A percentile compares a stretch with the other conserved stretches of the same genome.
Conservation (phyloP, 2,888 invertebrate genomes). For the Barypeithes pellucidus region DNA sequence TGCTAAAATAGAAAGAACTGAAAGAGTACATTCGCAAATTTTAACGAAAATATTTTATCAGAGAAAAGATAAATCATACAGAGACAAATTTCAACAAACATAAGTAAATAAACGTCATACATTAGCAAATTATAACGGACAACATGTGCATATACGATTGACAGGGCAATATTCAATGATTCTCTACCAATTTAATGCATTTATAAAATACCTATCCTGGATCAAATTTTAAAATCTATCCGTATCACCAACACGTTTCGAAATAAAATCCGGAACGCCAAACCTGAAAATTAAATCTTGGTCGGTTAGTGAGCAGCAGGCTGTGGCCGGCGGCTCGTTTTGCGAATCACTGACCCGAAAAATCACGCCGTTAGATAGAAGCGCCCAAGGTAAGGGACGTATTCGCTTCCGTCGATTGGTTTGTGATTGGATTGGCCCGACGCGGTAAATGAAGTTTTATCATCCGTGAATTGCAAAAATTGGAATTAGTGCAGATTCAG, state of each 20-base stretch:
- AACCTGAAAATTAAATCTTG: constrained; percentile 65
- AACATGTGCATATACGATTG: too few species aligned
- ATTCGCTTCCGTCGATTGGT: constrained; percentile 40
- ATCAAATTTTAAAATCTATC: constrained; percentile 1
- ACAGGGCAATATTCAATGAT: too few species aligned
- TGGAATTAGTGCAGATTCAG: neutral
- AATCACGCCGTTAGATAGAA: constrained; percentile 56
- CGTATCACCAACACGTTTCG: neutral
- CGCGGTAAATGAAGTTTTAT: constrained; percentile 26
- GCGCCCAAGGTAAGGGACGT: constrained; percentile 25
- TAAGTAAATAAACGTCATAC: too few species aligned
- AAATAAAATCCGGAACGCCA: constrained; percentile 20
- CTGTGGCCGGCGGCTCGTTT: constrained; percentile 65
- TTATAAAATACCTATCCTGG: too few species aligned
- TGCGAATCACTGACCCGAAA: constrained; percentile 66
- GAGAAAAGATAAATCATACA: too few species aligned
- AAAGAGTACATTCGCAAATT: too few species aligned
- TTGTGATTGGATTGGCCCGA: constrained; percentile 44
- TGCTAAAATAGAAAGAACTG: too few species aligned
- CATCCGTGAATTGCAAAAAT: constrained; percentile 5
- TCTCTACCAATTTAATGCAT: too few species aligned
- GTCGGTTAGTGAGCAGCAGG: constrained; percentile 66
- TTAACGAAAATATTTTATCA: too few species aligned
- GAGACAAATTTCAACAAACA: too few species aligned
- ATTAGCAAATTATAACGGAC: too few species aligned